A percentile compares a stretch with the other conserved stretches of the same genome.
Evolutionary conservation across 2,113 vertebrate genomes (phyloP).

Genomic region (Spilogale gracilis): DNA sequence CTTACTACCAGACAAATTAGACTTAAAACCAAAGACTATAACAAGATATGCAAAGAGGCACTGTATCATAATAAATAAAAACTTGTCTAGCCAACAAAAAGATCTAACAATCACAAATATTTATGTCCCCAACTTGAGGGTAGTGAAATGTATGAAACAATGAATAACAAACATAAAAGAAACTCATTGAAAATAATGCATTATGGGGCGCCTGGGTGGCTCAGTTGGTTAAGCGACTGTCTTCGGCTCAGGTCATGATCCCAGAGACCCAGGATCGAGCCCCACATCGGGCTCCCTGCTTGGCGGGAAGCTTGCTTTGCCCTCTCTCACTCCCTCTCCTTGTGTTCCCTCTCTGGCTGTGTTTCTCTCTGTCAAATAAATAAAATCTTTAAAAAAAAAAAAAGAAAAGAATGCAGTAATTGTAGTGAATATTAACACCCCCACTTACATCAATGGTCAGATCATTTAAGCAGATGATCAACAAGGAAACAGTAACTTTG

Average conservation of each 20-base stretch:
- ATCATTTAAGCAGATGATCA: neutral
- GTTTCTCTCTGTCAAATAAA: no score
- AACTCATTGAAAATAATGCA: neutral
- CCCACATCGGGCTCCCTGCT: no score
- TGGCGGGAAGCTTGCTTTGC: no score
- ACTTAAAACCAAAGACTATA: neutral
- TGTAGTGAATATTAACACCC: neutral
- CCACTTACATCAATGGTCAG: neutral
- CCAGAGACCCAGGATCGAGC: no score
- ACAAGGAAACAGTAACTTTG: neutral
- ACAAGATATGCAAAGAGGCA: neutral
- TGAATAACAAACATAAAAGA: neutral
- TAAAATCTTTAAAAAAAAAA: no score
- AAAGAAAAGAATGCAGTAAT: neutral
- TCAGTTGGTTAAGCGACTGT: no score
- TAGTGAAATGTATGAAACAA: neutral
- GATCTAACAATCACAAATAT: neutral
- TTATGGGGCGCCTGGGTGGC: no score
- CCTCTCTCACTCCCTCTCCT: no score
- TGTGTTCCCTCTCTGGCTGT: no score
- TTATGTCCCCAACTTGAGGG: neutral
- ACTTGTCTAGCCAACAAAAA: neutral
- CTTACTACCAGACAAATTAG: neutral
- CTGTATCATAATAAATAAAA: neutral
- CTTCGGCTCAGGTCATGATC: no score